Base-by-base conservation (phyloP, 1,140 invertebrate genomes). In the Drosophila ananassae region DNA sequence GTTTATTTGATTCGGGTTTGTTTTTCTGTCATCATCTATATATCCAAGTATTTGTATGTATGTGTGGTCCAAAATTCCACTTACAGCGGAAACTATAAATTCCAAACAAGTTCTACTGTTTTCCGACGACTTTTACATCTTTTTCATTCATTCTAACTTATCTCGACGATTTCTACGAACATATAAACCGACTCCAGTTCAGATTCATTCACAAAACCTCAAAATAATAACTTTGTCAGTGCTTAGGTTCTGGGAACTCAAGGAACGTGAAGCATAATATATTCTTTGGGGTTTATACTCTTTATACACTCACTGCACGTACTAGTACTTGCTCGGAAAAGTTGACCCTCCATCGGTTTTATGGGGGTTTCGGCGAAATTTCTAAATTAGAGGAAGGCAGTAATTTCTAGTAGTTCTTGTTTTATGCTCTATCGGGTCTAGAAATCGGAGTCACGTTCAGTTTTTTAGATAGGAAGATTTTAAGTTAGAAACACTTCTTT, bases 41-140 rank as follows among this genome's bases (percentile, higher is more conserved):
- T 68, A 4, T 3, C 4, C 6, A 7, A 8, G 10, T 44, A 44
- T 12, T 8, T 17, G 13, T 9, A 3, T 21, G 10, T 44, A 44
- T 44, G 54, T 84, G 61, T 75, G 79, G 75, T 79, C 63, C 48
- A 66, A 56, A 47, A 41, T 51, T 50, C 64, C 73, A 56, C 71
- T 80, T 34, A 46, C 55, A 74, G 61, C 64, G 82, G 78, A 85
- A 85, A 60, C 73, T 63, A 68, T 82, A 78, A 87, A 85, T 87
- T 82, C 53, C 13, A 21, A 78, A 77, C 64, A 77, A 83, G 64
- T 72, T 81, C 69, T 69, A 46, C 51, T 63, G 63, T 52, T 68
- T 50, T 10, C 39, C 39, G 46, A 30, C 22, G 44, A 67, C 60
- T 73, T 60, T 67, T 60, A 59, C 50, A 39, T 32, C 37, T 64